Evolutionary conservation across 2,797 vertebrate genomes (phyloP).

Genomic region (Gymnothorax reevesii): DNA sequence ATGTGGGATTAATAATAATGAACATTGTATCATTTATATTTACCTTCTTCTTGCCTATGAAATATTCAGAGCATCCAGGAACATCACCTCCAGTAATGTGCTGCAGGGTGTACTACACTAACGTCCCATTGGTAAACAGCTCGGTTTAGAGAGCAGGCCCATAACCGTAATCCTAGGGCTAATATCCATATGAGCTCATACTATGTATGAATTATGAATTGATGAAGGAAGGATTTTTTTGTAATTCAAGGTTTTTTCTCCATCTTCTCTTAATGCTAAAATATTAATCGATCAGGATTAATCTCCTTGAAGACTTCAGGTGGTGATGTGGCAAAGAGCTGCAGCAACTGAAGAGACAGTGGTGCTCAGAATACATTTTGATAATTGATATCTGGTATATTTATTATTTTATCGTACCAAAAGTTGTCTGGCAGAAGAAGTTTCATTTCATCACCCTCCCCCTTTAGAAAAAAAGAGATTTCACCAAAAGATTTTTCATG

Average conservation of each 20-base stretch:
- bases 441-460: conserved; percentile 30
- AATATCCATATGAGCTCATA: conserved; percentile 18
- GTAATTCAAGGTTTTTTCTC: conserved; percentile 52
- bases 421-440: too few relatives aligned
- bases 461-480: conserved; percentile 19
- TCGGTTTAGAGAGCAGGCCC: neutral
- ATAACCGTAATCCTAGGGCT: neutral
- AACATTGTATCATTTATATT: conserved; percentile 49
- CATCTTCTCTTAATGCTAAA: conserved; percentile 58
- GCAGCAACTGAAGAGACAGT: too few relatives aligned
- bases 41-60: conserved; percentile 30
- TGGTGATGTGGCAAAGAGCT: too few relatives aligned
- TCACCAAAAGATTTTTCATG: neutral
- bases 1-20: conserved; percentile 35
- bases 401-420: too few relatives aligned
- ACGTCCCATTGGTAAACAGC: conserved; percentile 9
- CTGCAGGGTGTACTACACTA: neutral
- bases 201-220: conserved; percentile 64
- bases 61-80: conserved; percentile 31
- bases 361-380: too few relatives aligned
- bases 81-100: conserved; percentile 7
- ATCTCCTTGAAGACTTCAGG: conserved; percentile 40
- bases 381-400: too few relatives aligned
- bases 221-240: conserved; percentile 50
- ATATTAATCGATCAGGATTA: conserved; percentile 71